Percentiles rank a stretch among this genome's conserved stretches.
phyloP scores from a whole-genome alignment of 2,888 invertebrate genomes.

The Craniophora ligustri region DNA sequence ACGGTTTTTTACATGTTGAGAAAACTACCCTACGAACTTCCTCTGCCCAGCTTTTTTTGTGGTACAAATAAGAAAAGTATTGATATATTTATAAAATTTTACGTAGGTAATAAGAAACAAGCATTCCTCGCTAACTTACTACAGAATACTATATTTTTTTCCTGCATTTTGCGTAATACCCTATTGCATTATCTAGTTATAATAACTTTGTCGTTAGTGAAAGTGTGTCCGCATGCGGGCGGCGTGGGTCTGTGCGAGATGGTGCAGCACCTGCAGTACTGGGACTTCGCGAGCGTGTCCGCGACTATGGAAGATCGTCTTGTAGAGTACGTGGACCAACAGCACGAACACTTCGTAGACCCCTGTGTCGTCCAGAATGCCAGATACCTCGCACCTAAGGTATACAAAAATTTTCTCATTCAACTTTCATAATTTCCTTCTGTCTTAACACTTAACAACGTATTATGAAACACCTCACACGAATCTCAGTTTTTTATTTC shows the following conservation, averaged over 20 bases:
- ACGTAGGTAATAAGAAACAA: too few species aligned
- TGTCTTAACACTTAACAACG: too few species aligned
- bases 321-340: constrained; percentile 96
- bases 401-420: constrained; percentile 64
- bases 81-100: too few species aligned
- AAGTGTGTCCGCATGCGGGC: constrained; percentile 98
- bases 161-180: too few species aligned
- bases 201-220: constrained; percentile 91
- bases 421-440: neutral
- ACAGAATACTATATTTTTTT: too few species aligned
- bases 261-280: constrained; percentile 97
- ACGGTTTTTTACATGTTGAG: too few species aligned
- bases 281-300: constrained; percentile 94
- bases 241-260: constrained; percentile 98
- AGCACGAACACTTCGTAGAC: constrained; percentile 95
- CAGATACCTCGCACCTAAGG: constrained; percentile 92
- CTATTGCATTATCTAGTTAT: too few species aligned
- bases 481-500: neutral
- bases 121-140: too few species aligned
- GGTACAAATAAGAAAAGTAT: too few species aligned
- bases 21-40: too few species aligned
- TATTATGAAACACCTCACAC: too few species aligned
- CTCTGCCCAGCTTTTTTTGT: too few species aligned
- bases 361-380: constrained; percentile 92
- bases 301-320: constrained; percentile 92